Conservation (phyloP, 2,888 invertebrate species). For the Ichneumon xanthorius region DNA sequence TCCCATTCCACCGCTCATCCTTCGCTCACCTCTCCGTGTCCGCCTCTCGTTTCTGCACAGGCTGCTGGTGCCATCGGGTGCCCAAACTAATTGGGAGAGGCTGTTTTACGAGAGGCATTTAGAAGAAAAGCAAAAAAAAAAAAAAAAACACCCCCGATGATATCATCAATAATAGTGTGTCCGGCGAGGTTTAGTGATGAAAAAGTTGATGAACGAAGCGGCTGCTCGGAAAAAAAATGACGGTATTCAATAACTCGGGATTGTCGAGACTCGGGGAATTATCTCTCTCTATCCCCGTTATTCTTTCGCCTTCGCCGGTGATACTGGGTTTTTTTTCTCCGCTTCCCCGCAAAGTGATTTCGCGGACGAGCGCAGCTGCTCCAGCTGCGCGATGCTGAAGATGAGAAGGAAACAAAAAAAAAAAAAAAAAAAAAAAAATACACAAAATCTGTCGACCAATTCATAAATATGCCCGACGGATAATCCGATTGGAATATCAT, state of each 20-base stretch:
- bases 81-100: constrained; percentile 22
- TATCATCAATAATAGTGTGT: constrained; percentile 23
- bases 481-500: constrained; percentile 65
- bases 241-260: constrained; percentile 56
- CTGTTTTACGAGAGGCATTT: constrained; percentile 24
- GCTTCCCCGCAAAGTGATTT: constrained; percentile 66
- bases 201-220: constrained; percentile 33
- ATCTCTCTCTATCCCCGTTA: constrained; percentile 17
- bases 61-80: constrained; percentile 2
- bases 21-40: constrained; percentile 27
- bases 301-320: not conserved
- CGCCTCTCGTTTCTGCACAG: not conserved
- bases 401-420: not conserved
- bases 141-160: constrained; percentile 15
- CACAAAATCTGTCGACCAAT: constrained; percentile 48
- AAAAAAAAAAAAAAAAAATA: constrained; percentile 43
- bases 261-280: constrained; percentile 28
- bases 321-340: constrained; percentile 7
- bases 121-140: constrained; percentile 9
- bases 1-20: constrained; percentile 11
- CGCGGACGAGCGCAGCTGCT: constrained; percentile 70
- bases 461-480: constrained; percentile 61
- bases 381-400: not conserved
- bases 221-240: constrained; percentile 22
- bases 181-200: constrained; percentile 1